Evolutionary conservation across 2,113 vertebrate genomes (phyloP).

Genomic region (Serranochromis macrocephalus): DNA sequence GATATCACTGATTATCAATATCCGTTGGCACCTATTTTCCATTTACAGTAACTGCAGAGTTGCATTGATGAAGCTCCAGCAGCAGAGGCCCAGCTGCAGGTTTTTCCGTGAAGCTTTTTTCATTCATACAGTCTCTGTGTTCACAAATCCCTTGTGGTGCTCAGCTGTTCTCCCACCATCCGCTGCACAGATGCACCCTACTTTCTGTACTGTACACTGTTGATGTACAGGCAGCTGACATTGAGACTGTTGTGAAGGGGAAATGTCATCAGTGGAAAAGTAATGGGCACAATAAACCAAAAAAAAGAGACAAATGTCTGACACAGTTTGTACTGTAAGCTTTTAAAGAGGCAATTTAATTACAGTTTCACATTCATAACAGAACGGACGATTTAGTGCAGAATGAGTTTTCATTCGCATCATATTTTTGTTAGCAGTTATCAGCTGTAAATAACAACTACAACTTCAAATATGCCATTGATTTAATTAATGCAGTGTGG

Average conservation of each 20-base stretch:
- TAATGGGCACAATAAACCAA: background rate
- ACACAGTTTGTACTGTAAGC: background rate
- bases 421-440: background rate
- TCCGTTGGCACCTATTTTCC: background rate
- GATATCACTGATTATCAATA: background rate
- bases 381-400: background rate
- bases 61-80: background rate
- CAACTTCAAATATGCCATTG: background rate
- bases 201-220: background rate
- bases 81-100: background rate
- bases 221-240: background rate
- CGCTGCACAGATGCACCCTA: background rate
- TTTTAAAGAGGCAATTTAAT: background rate
- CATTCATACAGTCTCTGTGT: background rate
- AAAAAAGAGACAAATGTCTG: background rate
- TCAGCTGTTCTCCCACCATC: background rate
- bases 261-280: background rate
- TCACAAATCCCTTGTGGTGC: background rate
- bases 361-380: background rate
- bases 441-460: background rate
- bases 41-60: background rate
- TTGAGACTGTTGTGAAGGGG: background rate
- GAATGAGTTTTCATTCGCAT: rapidly evolving
- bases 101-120: background rate
- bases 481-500: background rate